phyloP scores from a whole-genome alignment of 2,797 vertebrate genomes.

The Brachyrhaphis roseni region DNA sequence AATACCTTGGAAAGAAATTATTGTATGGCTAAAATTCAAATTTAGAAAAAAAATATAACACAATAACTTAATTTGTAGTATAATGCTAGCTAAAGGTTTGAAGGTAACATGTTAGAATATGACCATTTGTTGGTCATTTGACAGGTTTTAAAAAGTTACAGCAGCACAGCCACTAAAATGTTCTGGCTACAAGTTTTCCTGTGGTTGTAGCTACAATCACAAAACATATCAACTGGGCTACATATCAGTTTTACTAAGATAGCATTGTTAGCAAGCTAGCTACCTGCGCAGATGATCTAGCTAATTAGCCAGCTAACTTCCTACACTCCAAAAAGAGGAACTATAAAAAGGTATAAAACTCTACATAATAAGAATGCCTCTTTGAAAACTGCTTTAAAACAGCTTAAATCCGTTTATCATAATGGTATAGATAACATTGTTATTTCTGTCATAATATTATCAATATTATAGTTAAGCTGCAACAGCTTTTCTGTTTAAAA shows the following conservation, averaged over 20 bases:
- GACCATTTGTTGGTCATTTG: not conserved
- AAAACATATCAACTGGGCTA: too few species aligned
- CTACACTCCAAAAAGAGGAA: not conserved
- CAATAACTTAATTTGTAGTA: not conserved
- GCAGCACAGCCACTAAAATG: not conserved
- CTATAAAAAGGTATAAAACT: not conserved
- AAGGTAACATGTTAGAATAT: not conserved
- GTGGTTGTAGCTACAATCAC: too few species aligned
- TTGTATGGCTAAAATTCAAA: not conserved
- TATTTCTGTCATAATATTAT: not conserved
- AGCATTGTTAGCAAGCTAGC: not conserved
- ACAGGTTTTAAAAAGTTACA: not conserved
- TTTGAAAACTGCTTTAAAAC: not conserved
- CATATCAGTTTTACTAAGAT: not conserved
- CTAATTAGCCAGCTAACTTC: not conserved
- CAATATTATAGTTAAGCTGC: not conserved
- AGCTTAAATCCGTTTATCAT: not conserved
- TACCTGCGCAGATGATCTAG: not conserved
- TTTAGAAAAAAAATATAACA: not conserved
- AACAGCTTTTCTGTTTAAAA: not conserved
- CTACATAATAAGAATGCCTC: not conserved
- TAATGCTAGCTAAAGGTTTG: not conserved
- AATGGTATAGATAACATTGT: not conserved
- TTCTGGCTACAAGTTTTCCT: not conserved
- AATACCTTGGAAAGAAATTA: not conserved